These are phyloP conservation scores for Acleris laterana DNA, from an alignment of 2,888 invertebrate species.

Conservation along the genomic window DNA sequence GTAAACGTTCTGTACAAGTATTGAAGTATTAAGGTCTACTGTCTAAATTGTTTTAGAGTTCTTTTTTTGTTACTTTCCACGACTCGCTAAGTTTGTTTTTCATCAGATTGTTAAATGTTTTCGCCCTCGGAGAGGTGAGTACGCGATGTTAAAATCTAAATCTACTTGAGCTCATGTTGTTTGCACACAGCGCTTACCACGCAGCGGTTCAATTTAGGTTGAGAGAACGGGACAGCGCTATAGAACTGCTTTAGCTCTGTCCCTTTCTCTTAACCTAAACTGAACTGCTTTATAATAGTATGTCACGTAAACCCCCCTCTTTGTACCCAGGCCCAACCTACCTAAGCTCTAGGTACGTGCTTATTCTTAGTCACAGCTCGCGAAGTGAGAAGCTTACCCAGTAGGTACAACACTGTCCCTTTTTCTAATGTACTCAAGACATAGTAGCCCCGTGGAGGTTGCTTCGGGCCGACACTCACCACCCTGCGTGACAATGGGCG, in stretches of 20 bases:
- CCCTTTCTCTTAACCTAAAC: too few species aligned
- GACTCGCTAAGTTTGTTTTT: neutral
- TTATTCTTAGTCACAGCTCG: neutral
- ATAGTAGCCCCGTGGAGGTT: constrained; percentile 7
- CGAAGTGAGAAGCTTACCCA: constrained; percentile 3
- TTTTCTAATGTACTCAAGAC: constrained; percentile 6
- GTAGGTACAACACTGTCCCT: constrained; percentile 7
- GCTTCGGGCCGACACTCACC: constrained; percentile 21
- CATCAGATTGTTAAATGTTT: neutral
- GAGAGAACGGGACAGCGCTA: too few species aligned
- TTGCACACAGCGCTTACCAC: constrained; percentile 4
- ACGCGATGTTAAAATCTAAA: neutral
- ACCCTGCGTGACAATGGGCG: constrained; percentile 23
- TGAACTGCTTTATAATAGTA: too few species aligned
- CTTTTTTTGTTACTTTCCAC: neutral
- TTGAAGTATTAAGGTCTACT: too few species aligned
- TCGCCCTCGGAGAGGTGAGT: neutral
- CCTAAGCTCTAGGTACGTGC: neutral
- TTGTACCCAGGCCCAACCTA: neutral
- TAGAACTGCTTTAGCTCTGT: too few species aligned
- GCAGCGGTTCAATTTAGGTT: too few species aligned
- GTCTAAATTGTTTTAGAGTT: too few species aligned
- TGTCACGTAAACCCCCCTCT: neutral
- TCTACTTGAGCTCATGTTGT: constrained; percentile 7
- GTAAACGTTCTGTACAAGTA: too few species aligned